Conservation (phyloP, 2,797 vertebrate genomes). For the Tauraco hartlaubi region DNA sequence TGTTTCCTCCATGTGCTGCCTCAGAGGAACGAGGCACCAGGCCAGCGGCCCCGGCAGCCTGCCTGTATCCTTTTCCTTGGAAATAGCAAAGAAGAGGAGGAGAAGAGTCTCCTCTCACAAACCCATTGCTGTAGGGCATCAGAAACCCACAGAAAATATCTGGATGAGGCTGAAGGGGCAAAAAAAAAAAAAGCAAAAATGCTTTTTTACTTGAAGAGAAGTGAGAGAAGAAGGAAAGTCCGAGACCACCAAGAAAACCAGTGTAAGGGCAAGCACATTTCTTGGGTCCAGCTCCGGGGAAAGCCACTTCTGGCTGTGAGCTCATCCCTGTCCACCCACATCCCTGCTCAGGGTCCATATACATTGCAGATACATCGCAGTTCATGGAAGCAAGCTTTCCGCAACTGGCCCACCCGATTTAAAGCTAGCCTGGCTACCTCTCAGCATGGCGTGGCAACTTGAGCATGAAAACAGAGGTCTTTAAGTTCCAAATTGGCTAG, state of each 20-base stretch:
- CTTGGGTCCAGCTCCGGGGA: not conserved
- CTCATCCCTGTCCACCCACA: not conserved
- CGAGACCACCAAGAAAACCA: not conserved
- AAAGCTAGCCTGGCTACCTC: not conserved
- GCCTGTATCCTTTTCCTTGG: not conserved
- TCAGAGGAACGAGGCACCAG: not conserved
- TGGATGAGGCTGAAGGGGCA: not conserved
- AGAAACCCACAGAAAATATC: not conserved
- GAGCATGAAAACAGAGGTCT: not conserved
- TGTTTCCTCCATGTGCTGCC: not conserved
- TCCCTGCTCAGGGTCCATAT: not conserved
- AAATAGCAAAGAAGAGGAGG: not conserved
- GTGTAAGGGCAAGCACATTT: not conserved
- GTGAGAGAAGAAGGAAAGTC: not conserved
- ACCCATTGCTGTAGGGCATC: not conserved
- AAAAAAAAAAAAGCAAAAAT: not conserved
- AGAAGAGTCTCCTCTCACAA: not conserved
- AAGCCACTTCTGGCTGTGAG: not conserved
- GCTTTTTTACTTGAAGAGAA: not conserved
- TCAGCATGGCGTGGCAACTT: not conserved
- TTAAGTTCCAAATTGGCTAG: not conserved
- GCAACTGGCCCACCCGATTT: not conserved
- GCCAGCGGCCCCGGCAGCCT: accelerated
- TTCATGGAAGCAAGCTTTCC: not conserved
- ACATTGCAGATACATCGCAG: not conserved